A percentile compares a stretch with the other conserved stretches of the same genome.
These are phyloP conservation scores for Meliscaeva auricollis DNA, from an alignment of 2,888 invertebrate species.

Conservation along the genomic window DNA sequence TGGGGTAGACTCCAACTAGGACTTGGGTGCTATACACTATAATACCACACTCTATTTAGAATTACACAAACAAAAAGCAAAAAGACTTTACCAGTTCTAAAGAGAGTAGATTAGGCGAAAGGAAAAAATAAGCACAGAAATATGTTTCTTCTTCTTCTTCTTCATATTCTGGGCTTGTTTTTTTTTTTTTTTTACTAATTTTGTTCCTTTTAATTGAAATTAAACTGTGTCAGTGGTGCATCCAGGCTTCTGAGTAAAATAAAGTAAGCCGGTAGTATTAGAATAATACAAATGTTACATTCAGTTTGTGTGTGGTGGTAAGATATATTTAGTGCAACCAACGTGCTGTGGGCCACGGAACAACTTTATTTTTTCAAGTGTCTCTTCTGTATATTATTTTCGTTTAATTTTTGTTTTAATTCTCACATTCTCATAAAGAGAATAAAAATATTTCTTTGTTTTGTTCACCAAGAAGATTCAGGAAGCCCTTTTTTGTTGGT, in stretches of 20 bases:
- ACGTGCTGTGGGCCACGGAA: constrained; percentile 5
- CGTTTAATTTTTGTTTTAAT: neutral
- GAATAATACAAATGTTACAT: constrained; percentile 59
- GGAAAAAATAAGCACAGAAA: constrained; percentile 33
- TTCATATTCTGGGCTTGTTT: constrained; percentile 8
- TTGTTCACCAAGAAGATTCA: neutral
- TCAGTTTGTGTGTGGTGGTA: constrained; percentile 28
- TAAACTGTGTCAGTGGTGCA: constrained; percentile 74
- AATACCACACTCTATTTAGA: constrained; percentile 44
- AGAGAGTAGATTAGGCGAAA: constrained; percentile 21
- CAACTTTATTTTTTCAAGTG: constrained; percentile 30
- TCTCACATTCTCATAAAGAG: neutral
- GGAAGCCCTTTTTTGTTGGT: too few species aligned
- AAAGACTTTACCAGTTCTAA: constrained; percentile 8
- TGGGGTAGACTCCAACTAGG: constrained; percentile 19
- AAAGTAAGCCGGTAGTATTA: constrained; percentile 47
- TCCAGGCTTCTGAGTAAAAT: constrained; percentile 60
- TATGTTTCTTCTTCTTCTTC: constrained; percentile 11
- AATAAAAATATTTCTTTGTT: neutral
- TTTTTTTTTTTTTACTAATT: neutral
- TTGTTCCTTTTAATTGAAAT: constrained; percentile 65
- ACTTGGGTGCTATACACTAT: constrained; percentile 10
- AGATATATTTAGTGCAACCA: constrained; percentile 12
- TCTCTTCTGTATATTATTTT: neutral
- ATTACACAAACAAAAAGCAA: constrained; percentile 32